Base-by-base conservation (phyloP, 2,797 vertebrate genomes). In the Rhadinocentrus ornatus region DNA sequence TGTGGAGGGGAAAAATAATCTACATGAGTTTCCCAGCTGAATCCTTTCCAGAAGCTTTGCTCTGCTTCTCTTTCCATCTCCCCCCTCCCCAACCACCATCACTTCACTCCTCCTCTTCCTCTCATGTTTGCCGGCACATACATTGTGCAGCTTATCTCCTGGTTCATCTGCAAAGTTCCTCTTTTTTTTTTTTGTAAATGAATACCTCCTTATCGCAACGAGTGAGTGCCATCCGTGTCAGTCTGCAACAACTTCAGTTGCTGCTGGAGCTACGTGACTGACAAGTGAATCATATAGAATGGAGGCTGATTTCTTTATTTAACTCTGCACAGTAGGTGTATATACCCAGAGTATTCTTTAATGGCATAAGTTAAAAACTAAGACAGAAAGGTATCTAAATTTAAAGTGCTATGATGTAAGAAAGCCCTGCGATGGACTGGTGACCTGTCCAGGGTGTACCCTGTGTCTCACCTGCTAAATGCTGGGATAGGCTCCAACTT, bases 1-100 rank as follows among this genome's bases (percentile, higher is more conserved):
- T 62, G 80, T 59, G 41, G 83, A 87, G 87, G 87, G 85, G 78
- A 85, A 91, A 89, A 68, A 73, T 89, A 94, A 94, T 95, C 92
- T 91, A 88, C 85, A 88, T 92, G 90, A 91, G 91, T 87, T 89
- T 86, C 81, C 69, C 83, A 55, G 67, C 83, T 78, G 84, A 92
- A 91, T 89, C 82, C 72, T 77, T 87, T 74, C 61, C 60, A 72
- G 66, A 67, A 71, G 39, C 81, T 69, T 77, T 80, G 69, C 82
- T 78, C 56, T 61, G 58, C 69, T 66, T 39, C 56, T 35, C 31
- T 31, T 46, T 22, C 39, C 52, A 52, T 56, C 66, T 56, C 66
- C 9, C 27, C 34, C 1, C 57, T 24, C 5, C 12, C 58, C 3
- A 29, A 66, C 52, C 6, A 44, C 41, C 41, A 44, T 16, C 4